A percentile compares a stretch with the other conserved stretches of the same genome.
phyloP scores from a whole-genome alignment of 2,888 invertebrate genomes.

The Drosophila kanekoi region DNA sequence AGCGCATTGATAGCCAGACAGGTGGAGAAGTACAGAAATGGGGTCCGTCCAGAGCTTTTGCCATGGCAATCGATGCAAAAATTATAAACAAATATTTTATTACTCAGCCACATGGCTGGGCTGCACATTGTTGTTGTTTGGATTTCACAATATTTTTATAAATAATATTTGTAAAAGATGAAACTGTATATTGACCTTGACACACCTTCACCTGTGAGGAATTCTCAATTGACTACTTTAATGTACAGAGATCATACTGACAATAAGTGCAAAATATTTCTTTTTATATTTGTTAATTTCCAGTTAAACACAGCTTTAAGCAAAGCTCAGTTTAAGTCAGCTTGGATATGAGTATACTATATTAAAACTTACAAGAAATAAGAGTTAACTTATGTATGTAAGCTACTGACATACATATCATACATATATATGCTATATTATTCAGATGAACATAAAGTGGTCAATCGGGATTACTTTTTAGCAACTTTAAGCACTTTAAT shows the following conservation, averaged over 20 bases:
- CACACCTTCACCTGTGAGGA: conserved; percentile 1
- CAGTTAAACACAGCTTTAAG: too few species aligned
- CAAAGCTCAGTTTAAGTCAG: too few species aligned
- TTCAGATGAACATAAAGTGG: too few species aligned
- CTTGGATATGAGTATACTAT: too few species aligned
- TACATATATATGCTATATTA: too few species aligned
- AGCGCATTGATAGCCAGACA: conserved; percentile 47
- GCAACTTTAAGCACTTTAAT: background rate
- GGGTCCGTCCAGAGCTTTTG: conserved; percentile 10
- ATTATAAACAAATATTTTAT: conserved; percentile 37
- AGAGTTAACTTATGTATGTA: too few species aligned
- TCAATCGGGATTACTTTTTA: too few species aligned
- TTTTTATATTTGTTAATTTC: background rate
- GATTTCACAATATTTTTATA: conserved; percentile 9
- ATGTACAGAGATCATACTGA: conserved; percentile 1
- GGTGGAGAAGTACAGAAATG: conserved; percentile 17
- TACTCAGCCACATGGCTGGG: conserved; percentile 7
- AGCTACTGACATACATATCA: too few species aligned
- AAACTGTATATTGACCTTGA: conserved; percentile 15
- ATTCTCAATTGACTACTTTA: conserved; percentile 9
- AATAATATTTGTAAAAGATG: background rate
- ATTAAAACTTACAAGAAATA: too few species aligned
- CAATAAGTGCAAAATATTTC: background rate
- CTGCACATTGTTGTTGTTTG: conserved; percentile 3
- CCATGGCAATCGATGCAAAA: conserved; percentile 36